Evolutionary conservation across 2,113 vertebrate genomes (phyloP).

Genomic region (Alosa alosa): DNA sequence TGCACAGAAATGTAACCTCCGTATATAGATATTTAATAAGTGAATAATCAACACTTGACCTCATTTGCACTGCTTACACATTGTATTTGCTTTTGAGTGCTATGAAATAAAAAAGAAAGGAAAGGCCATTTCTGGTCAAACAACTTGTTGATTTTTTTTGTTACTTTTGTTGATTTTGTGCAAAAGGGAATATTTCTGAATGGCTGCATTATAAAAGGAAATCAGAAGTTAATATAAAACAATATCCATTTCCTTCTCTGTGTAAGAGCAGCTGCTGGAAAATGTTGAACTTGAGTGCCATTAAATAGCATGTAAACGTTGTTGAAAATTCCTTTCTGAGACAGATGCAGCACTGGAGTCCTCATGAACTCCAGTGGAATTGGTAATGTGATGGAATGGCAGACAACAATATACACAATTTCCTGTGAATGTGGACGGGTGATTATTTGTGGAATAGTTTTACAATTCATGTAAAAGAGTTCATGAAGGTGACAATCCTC

Average conservation of each 20-base stretch:
- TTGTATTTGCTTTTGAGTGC: background rate
- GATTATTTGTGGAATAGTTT: background rate
- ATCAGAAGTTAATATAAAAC: no score
- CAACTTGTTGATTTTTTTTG: background rate
- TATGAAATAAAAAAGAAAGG: background rate
- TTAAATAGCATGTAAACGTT: background rate
- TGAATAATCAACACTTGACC: conserved; percentile 4
- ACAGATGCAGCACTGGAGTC: background rate
- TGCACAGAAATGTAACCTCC: background rate
- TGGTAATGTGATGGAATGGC: background rate
- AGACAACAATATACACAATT: background rate
- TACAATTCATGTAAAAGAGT: background rate
- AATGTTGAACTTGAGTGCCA: no score
- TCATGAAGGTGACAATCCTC: background rate
- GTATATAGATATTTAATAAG: background rate
- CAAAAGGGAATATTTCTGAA: background rate
- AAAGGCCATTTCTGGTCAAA: background rate
- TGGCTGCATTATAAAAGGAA: background rate
- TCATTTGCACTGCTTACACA: background rate
- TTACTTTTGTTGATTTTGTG: background rate
- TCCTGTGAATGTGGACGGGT: background rate
- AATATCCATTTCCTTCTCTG: no score
- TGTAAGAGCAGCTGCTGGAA: no score
- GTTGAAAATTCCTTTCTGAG: no score
- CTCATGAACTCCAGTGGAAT: no score